Conservation (phyloP, 2,797 vertebrate species). For the Ptychadena robeensis region DNA sequence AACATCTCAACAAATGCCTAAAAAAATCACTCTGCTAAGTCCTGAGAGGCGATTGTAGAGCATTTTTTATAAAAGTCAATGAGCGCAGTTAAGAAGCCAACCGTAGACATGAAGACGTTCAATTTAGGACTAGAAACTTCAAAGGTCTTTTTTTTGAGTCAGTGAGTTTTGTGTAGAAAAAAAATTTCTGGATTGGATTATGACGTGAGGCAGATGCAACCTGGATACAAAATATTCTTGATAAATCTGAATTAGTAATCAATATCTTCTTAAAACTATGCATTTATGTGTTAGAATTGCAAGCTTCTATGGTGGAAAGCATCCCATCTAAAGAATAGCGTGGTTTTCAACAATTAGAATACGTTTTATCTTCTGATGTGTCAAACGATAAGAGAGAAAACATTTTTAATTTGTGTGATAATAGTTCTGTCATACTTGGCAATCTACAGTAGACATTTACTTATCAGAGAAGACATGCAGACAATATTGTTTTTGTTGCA, state of each 20-base stretch:
- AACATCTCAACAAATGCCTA: no score
- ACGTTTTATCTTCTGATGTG: neutral
- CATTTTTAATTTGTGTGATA: constrained; percentile 3
- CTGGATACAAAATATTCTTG: neutral
- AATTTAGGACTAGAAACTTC: no score
- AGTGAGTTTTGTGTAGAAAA: no score
- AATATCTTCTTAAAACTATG: neutral
- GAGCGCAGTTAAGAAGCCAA: no score
- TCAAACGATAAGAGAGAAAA: neutral
- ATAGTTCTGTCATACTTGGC: neutral
- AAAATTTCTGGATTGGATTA: no score
- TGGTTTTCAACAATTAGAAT: neutral
- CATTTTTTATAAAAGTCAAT: no score
- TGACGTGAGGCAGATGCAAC: neutral
- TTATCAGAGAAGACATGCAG: neutral
- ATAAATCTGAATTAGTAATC: neutral
- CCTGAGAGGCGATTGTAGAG: no score
- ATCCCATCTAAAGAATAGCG: neutral
- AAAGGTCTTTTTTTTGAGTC: no score
- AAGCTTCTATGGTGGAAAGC: neutral
- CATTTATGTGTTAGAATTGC: neutral
- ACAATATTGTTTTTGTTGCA: neutral
- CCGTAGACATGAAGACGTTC: no score
- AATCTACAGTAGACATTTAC: neutral
- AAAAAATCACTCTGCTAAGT: no score